phyloP scores from a whole-genome alignment of 2,797 vertebrate genomes.

The Sorex maritimensis region DNA sequence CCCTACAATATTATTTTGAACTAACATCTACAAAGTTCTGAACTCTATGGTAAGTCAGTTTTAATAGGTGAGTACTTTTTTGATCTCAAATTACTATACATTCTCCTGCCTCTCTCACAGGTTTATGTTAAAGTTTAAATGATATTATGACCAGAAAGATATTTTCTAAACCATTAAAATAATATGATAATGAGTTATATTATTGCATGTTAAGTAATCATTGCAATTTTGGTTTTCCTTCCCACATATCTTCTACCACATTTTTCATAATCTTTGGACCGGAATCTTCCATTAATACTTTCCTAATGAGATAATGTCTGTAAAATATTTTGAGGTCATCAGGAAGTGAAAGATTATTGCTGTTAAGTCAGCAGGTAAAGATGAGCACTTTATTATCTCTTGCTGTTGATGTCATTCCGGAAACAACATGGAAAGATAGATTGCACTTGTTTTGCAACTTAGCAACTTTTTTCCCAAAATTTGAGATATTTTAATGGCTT shows the following conservation, averaged over 20 bases:
- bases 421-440: constrained; percentile 22
- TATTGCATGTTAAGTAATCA: constrained; percentile 11
- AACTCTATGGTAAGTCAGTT: constrained; percentile 14
- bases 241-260: background rate
- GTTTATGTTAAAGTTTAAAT: constrained; percentile 53
- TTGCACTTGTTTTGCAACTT: constrained; percentile 36
- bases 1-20: constrained; percentile 49
- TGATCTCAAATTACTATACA: background rate
- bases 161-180: constrained; percentile 42
- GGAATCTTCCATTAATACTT: constrained; percentile 48
- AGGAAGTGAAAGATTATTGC: constrained; percentile 46
- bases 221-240: background rate
- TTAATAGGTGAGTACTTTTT: constrained; percentile 31
- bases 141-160: background rate
- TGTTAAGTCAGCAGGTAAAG: constrained; percentile 19
- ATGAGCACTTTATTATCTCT: constrained; percentile 1
- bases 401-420: background rate
- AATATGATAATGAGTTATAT: background rate
- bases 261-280: constrained; percentile 59
- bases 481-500: constrained; percentile 9
- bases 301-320: constrained; percentile 54
- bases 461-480: constrained; percentile 37
- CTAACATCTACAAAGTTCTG: constrained; percentile 57
- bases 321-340: constrained; percentile 58
- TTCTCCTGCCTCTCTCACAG: background rate